Percentiles rank a stretch among this genome's conserved stretches.
phyloP scores from a whole-genome alignment of 2,113 vertebrate genomes.

The Cervus canadensis region DNA sequence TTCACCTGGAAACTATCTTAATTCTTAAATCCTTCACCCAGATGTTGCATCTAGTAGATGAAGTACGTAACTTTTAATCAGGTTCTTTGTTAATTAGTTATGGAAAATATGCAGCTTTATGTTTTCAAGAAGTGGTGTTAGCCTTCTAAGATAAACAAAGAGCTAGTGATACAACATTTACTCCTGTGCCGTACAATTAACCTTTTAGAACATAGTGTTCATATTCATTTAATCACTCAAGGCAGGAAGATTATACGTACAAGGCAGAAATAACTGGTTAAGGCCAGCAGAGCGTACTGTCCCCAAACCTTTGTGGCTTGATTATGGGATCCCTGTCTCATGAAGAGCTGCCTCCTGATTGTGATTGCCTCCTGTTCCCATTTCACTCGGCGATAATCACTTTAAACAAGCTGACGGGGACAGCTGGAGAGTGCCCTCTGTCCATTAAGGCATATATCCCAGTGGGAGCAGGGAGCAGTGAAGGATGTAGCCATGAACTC shows the following conservation, averaged over 20 bases:
- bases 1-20: slow-evolving; percentile 70
- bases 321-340: neutral
- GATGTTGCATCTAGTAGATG: slow-evolving; percentile 43
- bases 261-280: neutral
- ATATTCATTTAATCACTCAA: slow-evolving; percentile 38
- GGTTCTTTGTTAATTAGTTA: slow-evolving; percentile 56
- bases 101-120: slow-evolving; percentile 45
- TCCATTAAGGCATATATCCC: slow-evolving; percentile 36
- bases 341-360: neutral
- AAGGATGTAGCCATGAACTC: neutral
- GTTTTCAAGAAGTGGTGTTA: slow-evolving; percentile 57
- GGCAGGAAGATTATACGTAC: neutral
- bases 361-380: neutral
- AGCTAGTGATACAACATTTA: slow-evolving; percentile 25
- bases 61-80: slow-evolving; percentile 67
- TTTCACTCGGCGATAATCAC: slow-evolving; percentile 2
- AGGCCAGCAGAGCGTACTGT: neutral
- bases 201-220: slow-evolving; percentile 12
- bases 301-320: neutral
- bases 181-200: slow-evolving; percentile 25
- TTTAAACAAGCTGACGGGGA: slow-evolving; percentile 23
- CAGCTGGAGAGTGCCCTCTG: slow-evolving; percentile 10
- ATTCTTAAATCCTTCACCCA: slow-evolving; percentile 66
- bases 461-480: slow-evolving; percentile 14
- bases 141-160: slow-evolving; percentile 62